Percentiles rank a stretch among this genome's conserved stretches.
Conservation (phyloP, 37 sponge, comb jelly and placozoan species). For the Chondrosia reniformis region DNA sequence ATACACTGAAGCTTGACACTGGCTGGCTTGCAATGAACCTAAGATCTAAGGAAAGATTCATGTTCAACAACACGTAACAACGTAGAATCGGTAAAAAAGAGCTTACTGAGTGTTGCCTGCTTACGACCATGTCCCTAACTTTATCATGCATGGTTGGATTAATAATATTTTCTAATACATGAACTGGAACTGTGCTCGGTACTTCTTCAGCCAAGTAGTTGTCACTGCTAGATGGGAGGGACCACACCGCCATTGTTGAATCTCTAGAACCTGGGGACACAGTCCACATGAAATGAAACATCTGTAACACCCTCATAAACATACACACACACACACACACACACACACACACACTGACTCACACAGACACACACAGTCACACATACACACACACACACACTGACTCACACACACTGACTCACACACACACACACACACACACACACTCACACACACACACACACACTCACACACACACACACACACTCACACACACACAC, state of each 20-base stretch:
- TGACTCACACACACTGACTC: slow-evolving; percentile 23
- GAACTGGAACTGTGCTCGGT: slow-evolving; percentile 38
- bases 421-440: slow-evolving; percentile 26
- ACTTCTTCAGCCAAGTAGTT: slow-evolving; percentile 51
- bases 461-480: slow-evolving; percentile 32
- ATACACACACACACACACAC: slow-evolving; percentile 12
- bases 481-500: slow-evolving; percentile 21
- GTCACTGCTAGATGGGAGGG: slow-evolving; percentile 1
- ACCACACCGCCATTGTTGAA: slow-evolving; percentile 75
- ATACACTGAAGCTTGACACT: slow-evolving; percentile 51
- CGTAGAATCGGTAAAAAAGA: neutral
- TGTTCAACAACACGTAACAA: neutral
- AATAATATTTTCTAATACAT: slow-evolving; percentile 36
- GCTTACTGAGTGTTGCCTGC: slow-evolving; percentile 37
- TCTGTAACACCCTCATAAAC: neutral
- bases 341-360: slow-evolving; percentile 13
- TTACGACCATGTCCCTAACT: slow-evolving; percentile 56
- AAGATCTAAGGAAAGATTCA: slow-evolving; percentile 22
- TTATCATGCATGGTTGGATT: slow-evolving; percentile 18
- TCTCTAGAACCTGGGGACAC: slow-evolving; percentile 65
- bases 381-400: slow-evolving; percentile 33
- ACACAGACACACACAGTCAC: slow-evolving; percentile 33
- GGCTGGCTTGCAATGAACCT: slow-evolving; percentile 59
- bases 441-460: slow-evolving; percentile 35
- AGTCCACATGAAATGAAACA: neutral